Percentiles rank a stretch among this genome's conserved stretches.
These are phyloP conservation scores for Chloromyia formosa DNA, from an alignment of 2,888 invertebrate species.

Conservation along the genomic window DNA sequence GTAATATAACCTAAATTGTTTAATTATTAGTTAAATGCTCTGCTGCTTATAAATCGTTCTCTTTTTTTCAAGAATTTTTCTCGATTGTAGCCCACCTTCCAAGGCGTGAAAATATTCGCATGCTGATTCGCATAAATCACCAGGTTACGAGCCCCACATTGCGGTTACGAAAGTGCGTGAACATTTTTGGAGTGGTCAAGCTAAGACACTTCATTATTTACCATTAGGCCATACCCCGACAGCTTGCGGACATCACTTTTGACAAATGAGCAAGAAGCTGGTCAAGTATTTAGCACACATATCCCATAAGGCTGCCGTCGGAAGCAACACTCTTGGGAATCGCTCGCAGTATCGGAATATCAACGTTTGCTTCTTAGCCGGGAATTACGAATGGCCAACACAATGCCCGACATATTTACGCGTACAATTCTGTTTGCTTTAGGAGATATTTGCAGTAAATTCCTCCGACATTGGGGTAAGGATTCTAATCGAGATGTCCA, in stretches of 20 bases:
- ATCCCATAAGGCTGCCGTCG: constrained; percentile 17
- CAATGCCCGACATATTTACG: constrained; percentile 32
- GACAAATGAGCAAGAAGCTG: constrained; percentile 43
- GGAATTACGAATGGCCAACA: constrained; percentile 17
- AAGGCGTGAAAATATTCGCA: background rate
- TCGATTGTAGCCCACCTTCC: background rate
- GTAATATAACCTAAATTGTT: too few species aligned
- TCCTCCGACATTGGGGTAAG: constrained; percentile 3
- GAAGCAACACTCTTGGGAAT: background rate
- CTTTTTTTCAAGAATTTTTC: background rate
- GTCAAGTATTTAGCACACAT: constrained; percentile 42
- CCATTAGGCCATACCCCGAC: constrained; percentile 34
- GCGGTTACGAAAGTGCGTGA: background rate
- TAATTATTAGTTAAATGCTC: too few species aligned
- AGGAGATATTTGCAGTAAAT: constrained; percentile 31
- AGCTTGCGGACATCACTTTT: constrained; percentile 44
- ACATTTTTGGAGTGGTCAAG: constrained; percentile 21
- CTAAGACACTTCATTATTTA: constrained; percentile 43
- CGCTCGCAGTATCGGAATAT: background rate
- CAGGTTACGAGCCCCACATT: background rate
- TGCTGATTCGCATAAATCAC: background rate
- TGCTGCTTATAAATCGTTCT: too few species aligned
- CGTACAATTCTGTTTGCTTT: constrained; percentile 39
- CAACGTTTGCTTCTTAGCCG: constrained; percentile 7
- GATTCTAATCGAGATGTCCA: constrained; percentile 41